Evolutionary conservation across 2,888 invertebrate genomes (phyloP).

Genomic region (Clanis bilineata): DNA sequence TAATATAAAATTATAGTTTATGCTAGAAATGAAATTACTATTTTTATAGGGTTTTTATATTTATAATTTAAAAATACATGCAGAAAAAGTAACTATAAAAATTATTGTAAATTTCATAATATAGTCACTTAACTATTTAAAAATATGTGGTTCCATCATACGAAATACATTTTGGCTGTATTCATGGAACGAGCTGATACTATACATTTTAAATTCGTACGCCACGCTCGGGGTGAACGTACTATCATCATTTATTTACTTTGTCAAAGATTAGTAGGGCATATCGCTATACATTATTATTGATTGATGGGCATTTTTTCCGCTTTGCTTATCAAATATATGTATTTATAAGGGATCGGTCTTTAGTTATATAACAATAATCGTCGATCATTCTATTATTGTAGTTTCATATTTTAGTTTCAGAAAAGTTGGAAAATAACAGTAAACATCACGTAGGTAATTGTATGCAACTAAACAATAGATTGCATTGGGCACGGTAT

Average conservation of each 20-base stretch:
- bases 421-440: background rate
- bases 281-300: conserved; percentile 39
- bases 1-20: too few species aligned
- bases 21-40: too few species aligned
- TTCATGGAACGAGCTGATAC: conserved; percentile 50
- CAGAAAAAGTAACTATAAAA: too few species aligned
- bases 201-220: conserved; percentile 42
- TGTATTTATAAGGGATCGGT: conserved; percentile 29
- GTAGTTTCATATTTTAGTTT: conserved; percentile 25
- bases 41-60: too few species aligned
- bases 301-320: conserved; percentile 57
- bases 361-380: conserved; percentile 37
- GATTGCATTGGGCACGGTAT: background rate
- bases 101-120: too few species aligned
- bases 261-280: conserved; percentile 44
- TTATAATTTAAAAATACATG: too few species aligned
- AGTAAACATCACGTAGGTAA: background rate
- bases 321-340: conserved; percentile 26
- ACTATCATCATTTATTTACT: conserved; percentile 41
- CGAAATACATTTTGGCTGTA: conserved; percentile 60
- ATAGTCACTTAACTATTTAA: too few species aligned
- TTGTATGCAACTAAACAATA: background rate
- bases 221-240: conserved; percentile 44
- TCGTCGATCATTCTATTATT: conserved; percentile 60
- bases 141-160: conserved; percentile 53